Conservation (phyloP, 2,113 vertebrate species). For the Tautogolabrus adspersus region DNA sequence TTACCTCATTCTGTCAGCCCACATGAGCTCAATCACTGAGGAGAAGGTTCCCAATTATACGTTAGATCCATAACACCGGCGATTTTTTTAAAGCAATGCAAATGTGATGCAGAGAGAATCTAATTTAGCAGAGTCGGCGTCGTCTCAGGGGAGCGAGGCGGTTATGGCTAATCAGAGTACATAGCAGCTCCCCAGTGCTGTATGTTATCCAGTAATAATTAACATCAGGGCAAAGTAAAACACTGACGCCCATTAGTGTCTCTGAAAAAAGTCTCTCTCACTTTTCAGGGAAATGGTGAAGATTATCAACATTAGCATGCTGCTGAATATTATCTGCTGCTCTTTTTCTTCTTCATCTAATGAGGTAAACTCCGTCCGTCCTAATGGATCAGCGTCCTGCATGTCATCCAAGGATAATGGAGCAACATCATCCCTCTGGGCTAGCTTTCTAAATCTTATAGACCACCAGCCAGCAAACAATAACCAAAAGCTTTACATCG, state of each 20-base stretch:
- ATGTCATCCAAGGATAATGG: no score
- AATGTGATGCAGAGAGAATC: slow-evolving; percentile 16
- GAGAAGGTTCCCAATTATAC: slow-evolving; percentile 12
- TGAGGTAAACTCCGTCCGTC: no score
- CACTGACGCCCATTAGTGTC: neutral
- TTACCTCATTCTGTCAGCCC: slow-evolving; percentile 40
- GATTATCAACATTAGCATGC: no score
- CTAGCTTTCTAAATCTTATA: no score
- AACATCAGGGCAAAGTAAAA: neutral
- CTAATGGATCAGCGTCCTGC: no score
- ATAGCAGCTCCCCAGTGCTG: slow-evolving; percentile 16
- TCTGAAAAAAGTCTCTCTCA: no score
- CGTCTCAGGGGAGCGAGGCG: neutral
- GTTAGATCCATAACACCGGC: slow-evolving; percentile 4
- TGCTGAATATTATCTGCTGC: no score
- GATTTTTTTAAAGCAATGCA: slow-evolving; percentile 21
- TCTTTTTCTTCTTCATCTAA: no score
- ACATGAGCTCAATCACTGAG: slow-evolving; percentile 13
- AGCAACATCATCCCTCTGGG: neutral
- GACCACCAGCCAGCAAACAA: no score
- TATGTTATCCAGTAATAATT: slow-evolving; percentile 9
- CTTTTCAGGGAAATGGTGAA: no score
- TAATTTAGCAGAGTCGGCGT: neutral
- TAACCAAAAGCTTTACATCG: neutral
- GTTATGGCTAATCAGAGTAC: slow-evolving; percentile 5